A percentile compares a stretch with the other conserved stretches of the same genome.
Conservation (phyloP, 2,797 vertebrate genomes). For the Sebastes kiyomatsui region DNA sequence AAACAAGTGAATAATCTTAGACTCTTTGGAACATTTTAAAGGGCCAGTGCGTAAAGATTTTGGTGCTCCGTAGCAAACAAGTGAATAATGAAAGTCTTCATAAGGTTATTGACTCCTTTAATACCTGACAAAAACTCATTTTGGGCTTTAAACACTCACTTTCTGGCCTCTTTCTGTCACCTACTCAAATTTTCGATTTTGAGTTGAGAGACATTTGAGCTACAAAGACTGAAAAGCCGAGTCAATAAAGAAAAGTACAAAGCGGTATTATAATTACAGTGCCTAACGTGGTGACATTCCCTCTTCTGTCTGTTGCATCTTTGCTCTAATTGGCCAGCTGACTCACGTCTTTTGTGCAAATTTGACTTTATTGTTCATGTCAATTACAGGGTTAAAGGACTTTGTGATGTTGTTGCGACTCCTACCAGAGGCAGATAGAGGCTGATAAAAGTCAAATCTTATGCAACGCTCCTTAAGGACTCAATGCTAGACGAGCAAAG, state of each 20-base stretch:
- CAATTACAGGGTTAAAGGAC: conserved; percentile 44
- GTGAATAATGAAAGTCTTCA: neutral
- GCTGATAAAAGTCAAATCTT: conserved; percentile 16
- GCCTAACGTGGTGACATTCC: conserved; percentile 41
- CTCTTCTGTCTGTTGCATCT: conserved; percentile 46
- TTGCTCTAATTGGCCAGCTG: conserved; percentile 62
- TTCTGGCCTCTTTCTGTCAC: neutral
- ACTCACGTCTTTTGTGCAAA: conserved; percentile 56
- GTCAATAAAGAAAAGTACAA: conserved; percentile 46
- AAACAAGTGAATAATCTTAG: neutral
- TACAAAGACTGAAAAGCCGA: conserved; percentile 25
- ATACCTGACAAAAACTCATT: neutral
- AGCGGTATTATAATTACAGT: conserved; percentile 40
- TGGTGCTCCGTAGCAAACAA: neutral
- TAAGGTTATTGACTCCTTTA: neutral
- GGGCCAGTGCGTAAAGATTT: neutral
- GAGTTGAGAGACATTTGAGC: conserved; percentile 24
- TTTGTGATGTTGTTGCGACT: conserved; percentile 12
- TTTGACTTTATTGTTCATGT: conserved; percentile 60
- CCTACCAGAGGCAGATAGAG: conserved; percentile 6
- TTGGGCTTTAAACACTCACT: neutral
- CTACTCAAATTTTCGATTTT: neutral
- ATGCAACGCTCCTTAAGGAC: conserved; percentile 7
- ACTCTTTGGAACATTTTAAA: neutral
- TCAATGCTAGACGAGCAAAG: neutral